These are phyloP conservation scores for Emesis furor DNA, from an alignment of 2,888 invertebrate genomes.

Conservation along the genomic window DNA sequence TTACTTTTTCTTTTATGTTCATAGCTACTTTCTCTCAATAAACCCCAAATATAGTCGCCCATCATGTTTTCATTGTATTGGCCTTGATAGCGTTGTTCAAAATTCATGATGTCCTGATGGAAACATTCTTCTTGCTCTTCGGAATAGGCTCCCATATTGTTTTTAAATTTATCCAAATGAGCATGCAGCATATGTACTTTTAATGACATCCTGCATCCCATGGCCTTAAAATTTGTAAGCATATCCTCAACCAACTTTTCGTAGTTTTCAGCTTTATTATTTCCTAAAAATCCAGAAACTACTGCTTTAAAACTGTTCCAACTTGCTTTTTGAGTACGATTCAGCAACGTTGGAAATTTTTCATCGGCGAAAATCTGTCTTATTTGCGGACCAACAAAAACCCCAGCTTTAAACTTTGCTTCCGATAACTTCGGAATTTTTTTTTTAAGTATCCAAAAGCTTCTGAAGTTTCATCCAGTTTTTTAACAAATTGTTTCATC, in stretches of 20 bases:
- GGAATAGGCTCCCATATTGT: slow-evolving; percentile 66
- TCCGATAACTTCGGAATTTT: slow-evolving; percentile 65
- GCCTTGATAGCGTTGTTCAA: slow-evolving; percentile 40
- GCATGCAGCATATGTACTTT: slow-evolving; percentile 24
- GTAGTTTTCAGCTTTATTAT: slow-evolving; percentile 60
- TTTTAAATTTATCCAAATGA: slow-evolving; percentile 71
- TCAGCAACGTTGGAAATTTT: slow-evolving; percentile 59
- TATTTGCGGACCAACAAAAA: slow-evolving; percentile 37
- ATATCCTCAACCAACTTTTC: slow-evolving; percentile 53
- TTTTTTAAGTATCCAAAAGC: slow-evolving; percentile 61
- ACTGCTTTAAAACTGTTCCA: slow-evolving; percentile 68
- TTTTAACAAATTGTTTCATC: slow-evolving; percentile 63
- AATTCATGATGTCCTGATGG: slow-evolving; percentile 60
- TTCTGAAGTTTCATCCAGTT: slow-evolving; percentile 56
- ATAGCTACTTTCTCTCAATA: slow-evolving; percentile 62
- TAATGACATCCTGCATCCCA: slow-evolving; percentile 37
- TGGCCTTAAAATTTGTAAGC: slow-evolving; percentile 43
- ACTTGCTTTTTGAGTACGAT: slow-evolving; percentile 51
- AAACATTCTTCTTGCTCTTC: slow-evolving; percentile 64
- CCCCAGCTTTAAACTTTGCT: slow-evolving; percentile 64
- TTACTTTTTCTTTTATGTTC: slow-evolving; percentile 65
- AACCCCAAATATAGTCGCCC: slow-evolving; percentile 67
- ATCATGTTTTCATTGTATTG: slow-evolving; percentile 60
- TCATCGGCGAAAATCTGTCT: slow-evolving; percentile 54
- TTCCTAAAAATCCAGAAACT: slow-evolving; percentile 60